Base-by-base conservation (phyloP, 2,888 invertebrate species). In the Drosophila melanosoma region DNA sequence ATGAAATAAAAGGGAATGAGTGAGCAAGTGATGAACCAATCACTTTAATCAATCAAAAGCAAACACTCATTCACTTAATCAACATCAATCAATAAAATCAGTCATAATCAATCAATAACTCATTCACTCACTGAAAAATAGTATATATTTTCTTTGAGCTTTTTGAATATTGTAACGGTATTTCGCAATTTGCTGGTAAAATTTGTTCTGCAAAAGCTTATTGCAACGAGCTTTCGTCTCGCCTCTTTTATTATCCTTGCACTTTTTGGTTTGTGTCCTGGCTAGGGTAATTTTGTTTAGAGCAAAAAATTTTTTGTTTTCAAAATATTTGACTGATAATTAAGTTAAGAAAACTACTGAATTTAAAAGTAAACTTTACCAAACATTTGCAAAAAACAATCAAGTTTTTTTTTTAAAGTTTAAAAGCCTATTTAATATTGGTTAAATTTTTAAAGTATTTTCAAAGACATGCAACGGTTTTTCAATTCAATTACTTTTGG, bases 201-300 rank as follows among this genome's bases (percentile, higher is more conserved):
- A 7, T 45, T 45, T 45, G 1, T 8, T 3, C 8, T 40, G 1
- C 42, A 49, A 35, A 40, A 38, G 29, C 36, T 36, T 49, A 38
- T 68, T 32, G 17, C 68, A 64, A 10, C 1, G 15, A 76, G 68
- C 78, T 77, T 73, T 73, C 45, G 56, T 58, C 40, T 15, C 12
- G 15, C 33, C 12, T 12, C 1, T 1, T 0, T 1, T 11, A 20
- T 15, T 57, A 40, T 77, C 40, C 60, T 61, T 62, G 12, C 32
- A 3, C 11, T 8, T 5, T 0, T 3, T 12, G 78, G 76, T 68
- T 64, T 51, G 73, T 52, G 73, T 20, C 38, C 45, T 51, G 38
- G 60, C 67, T 72, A 61, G 23, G 11, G 33, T 2, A 2, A 33
- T 33, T 52, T 59, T 49, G 40, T 38, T 59, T 0, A 11, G 15